Base-by-base conservation (phyloP, 1,140 invertebrate genomes). In the Sycophila sp. region DNA sequence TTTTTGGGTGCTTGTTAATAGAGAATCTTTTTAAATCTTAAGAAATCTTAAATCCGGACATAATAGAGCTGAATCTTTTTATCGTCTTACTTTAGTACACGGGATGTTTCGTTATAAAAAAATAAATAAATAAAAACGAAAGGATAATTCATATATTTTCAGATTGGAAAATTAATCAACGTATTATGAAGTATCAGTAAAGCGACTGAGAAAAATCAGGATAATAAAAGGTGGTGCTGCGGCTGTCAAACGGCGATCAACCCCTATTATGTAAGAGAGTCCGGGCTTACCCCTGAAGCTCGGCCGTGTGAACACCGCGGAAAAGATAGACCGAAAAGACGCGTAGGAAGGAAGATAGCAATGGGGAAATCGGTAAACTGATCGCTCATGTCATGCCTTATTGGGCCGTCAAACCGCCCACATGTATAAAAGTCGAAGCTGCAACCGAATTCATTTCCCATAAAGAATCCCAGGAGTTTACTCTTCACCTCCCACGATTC, bases 201-300 rank as follows among this genome's bases (percentile, higher is more conserved):
- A 47, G 8, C 17, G 42, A 22, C n/a, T 7, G 24, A 47, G 17
- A 22, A 11, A n/a, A 28, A 53, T 53, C 49, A 59, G 66, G 45
- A 64, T 53, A n/a, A n/a, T n/a, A 45, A 32, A 58, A 42, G 8
- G 40, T 26, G 56, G 56, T 45, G 53, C 69, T 70, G 53, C 73
- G 73, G 76, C 78, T 71, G 81, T 84, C 80, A 82, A 82, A 84
- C 76, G 81, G 78, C 78, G 82, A 84, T 85, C 81, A 85, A 79
- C 75, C 77, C 76, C 78, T 73, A 81, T 85, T 85, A 84, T 82
- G 73, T 80, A 82, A 63, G 60, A 63, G 36, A 7, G 24, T 15
- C 8, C 6, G 5, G 17, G 24, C 45, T 77, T 75, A 77, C 79
- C 82, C 81, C 76, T 73, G 62, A n/a, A 30, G 13, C 47, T 62